Evolutionary conservation across 2,797 vertebrate species (phyloP), one percentile per base, ranked within the genome.

Genomic region (Brachyalestes nurse): DNA sequence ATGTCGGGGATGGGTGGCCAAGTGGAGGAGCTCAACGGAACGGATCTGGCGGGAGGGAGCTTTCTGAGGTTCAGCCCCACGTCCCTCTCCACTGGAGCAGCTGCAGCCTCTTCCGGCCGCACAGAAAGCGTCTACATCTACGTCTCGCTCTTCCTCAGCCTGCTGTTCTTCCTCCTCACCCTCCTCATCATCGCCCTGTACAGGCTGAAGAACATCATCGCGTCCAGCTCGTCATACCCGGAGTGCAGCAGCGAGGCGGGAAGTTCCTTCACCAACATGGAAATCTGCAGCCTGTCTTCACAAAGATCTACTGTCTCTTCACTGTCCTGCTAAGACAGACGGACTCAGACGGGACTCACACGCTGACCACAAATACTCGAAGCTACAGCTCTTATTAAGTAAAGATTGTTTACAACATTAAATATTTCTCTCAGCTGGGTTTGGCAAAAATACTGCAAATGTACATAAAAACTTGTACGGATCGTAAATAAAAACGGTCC

Each of bases 191-290:
- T 98, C 87, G 97, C 97, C 80, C 96, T 99, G 80, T 96, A 99
- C 92, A 93, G 97, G 94, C 96, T 99, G 86, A 99, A 98, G 91
- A 99, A 99, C 85, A 96, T 98, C 58, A 97, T 99, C 92, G 96
- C 97, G 53, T 98, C 97, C 79, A 97, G 96, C 51, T 96, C 97
- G 8, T 96, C 98, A 0, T 94, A 95, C 74, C 96, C 97, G 0
- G 97, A 99, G 90, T 96, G 96, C 87, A 95, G 94, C 80, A 97
- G 97, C n/a, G 97, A 97, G 73, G 93, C 93, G 21, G 96, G 95
- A 61, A 96, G 97, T 90, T 97, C 97, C 2, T 98, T 97, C 91
- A 98, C 97, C 87, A 98, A 98, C 90, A 95, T 98, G 93, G 98
- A 99, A 93, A 97, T 98, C 90, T 97, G 97, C 61, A 99, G 97